A percentile compares a stretch with the other conserved stretches of the same genome.
Evolutionary conservation across 2,113 vertebrate genomes (phyloP).

Genomic region (Zosterops lateralis): DNA sequence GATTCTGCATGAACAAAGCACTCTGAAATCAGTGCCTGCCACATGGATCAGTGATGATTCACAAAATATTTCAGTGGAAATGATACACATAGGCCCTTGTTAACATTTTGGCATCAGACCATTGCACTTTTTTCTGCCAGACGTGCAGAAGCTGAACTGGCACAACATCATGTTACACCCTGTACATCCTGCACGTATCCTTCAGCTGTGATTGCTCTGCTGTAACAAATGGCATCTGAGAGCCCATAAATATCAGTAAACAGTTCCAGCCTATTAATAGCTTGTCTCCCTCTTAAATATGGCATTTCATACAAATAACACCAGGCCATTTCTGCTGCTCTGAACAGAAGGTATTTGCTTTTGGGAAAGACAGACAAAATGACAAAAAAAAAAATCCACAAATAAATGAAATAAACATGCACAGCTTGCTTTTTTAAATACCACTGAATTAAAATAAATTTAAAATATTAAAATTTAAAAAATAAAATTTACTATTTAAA

Average conservation of each 20-base stretch:
- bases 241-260: conserved; percentile 46
- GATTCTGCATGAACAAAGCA: conserved; percentile 48
- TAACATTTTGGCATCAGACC: conserved; percentile 51
- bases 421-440: background rate
- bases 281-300: background rate
- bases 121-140: conserved; percentile 22
- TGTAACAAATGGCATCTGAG: conserved; percentile 37
- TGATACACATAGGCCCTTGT: conserved; percentile 39
- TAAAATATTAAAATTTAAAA: no score
- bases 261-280: conserved; percentile 23
- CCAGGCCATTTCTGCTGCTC: background rate
- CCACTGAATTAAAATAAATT: background rate
- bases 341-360: background rate
- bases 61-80: conserved; percentile 40
- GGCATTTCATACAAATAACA: background rate
- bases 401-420: background rate
- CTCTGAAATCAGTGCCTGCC: conserved; percentile 42
- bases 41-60: conserved; percentile 33
- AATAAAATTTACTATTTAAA: no score
- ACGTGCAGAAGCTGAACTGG: conserved; percentile 34
- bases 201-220: conserved; percentile 44
- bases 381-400: background rate
- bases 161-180: conserved; percentile 29
- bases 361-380: background rate
- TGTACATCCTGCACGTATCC: conserved; percentile 31